Base-by-base conservation (phyloP, 2,113 vertebrate species). In the Turdus rufiventris region DNA sequence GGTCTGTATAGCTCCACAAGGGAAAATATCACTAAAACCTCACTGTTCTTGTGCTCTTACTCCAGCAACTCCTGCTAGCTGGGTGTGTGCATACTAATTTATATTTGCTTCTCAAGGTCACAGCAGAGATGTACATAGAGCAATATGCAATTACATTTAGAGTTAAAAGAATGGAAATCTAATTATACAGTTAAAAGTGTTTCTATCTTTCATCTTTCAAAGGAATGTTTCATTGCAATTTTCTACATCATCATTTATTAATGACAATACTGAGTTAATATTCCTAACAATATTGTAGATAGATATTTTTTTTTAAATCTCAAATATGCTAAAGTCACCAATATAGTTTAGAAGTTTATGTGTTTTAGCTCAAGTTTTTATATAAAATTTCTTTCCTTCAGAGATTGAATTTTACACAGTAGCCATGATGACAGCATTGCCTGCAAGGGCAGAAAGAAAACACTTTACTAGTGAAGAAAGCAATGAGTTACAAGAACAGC, bases 31-130 rank as follows among this genome's bases (percentile, higher is more conserved):
- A 20, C 8, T 53, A 45, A 88, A 83, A 36, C 21, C 8, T 54
- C 18, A 0, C 14, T 79, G 0, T 26, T 63, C 25, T 56, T 42
- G 13, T 66, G 13, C 36, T 60, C 51, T 54, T 62, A 31, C 15
- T 62, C 28, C 19, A 56, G 16, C 16, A 85, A 17, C 51, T 81
- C 14, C 61, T 75, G 47, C 14, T n/a, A 1, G 18, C 23, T 79
- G 53, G 17, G 4, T 38, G 4, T 1, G 0, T 15, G 13, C 10
- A 7, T 11, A 11, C 6, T 36, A 12, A 13, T 53, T 66, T 48
- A 10, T 47, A 48, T 43, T 62, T 82, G 5, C 75, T 89, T 60
- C 19, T 79, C 19, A n/a, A 57, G 45, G 31, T 48, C 18, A 38
- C 19, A 28, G 29, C 12, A 60, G n/a, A 20, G 40, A 21, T 4